Conservation (phyloP, 2,888 invertebrate genomes). For the Epirrhoe alternata region DNA sequence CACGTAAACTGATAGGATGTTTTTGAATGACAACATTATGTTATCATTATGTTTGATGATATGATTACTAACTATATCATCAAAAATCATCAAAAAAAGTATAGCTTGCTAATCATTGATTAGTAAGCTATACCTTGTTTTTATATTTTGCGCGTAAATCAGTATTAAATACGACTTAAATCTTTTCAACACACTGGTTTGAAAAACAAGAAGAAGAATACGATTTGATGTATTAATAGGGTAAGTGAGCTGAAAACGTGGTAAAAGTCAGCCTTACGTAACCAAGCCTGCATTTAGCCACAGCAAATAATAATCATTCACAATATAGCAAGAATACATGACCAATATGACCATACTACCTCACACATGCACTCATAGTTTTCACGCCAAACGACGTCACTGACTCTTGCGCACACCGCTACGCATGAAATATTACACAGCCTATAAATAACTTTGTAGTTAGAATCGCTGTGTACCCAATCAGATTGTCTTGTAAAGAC, state of each 20-base stretch:
- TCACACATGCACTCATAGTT: conserved; percentile 5
- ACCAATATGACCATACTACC: too few species aligned
- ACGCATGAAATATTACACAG: conserved; percentile 45
- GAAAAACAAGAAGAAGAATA: too few species aligned
- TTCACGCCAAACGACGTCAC: conserved; percentile 39
- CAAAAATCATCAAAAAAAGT: too few species aligned
- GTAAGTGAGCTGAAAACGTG: too few species aligned
- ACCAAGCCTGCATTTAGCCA: neutral
- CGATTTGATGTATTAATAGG: too few species aligned
- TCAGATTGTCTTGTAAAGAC: conserved; percentile 66
- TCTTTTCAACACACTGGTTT: too few species aligned
- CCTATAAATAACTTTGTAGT: conserved; percentile 58
- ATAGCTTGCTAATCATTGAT: too few species aligned
- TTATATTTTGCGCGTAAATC: too few species aligned
- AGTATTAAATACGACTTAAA: too few species aligned
- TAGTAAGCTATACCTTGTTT: too few species aligned
- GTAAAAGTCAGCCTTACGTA: neutral
- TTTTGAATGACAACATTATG: too few species aligned
- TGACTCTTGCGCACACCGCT: conserved; percentile 51
- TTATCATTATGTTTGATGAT: neutral
- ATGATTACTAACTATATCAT: too few species aligned
- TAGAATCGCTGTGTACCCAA: conserved; percentile 58
- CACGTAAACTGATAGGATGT: conserved; percentile 13
- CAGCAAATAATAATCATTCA: neutral
- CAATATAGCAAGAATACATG: neutral